A percentile compares a stretch with the other conserved stretches of the same genome.
These are phyloP conservation scores for Thera britannica DNA, from an alignment of 2,888 invertebrate species.

Conservation along the genomic window DNA sequence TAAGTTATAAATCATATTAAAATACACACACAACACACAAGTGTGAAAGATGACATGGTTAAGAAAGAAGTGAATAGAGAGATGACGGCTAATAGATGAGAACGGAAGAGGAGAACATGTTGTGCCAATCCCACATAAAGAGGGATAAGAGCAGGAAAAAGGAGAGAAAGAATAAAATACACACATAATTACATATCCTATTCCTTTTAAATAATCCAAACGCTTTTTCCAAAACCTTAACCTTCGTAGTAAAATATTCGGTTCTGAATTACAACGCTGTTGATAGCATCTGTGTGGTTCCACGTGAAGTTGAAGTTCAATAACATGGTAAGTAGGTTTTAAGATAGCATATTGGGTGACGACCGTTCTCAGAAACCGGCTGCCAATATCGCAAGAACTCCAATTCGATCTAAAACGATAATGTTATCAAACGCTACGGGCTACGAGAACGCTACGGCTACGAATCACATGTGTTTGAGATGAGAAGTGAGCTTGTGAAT, in stretches of 20 bases:
- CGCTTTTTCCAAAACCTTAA: neutral
- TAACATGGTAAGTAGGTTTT: slow-evolving; percentile 62
- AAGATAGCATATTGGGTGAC: slow-evolving; percentile 66
- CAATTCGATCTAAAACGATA: slow-evolving; percentile 59
- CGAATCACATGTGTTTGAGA: slow-evolving; percentile 9
- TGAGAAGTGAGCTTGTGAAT: neutral
- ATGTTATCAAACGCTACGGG: slow-evolving; percentile 63
- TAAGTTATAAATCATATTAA: neutral
- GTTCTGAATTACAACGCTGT: slow-evolving; percentile 1
- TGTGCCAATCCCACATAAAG: too few relatives aligned
- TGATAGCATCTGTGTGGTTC: slow-evolving; percentile 2
- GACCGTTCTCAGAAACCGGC: slow-evolving; percentile 62
- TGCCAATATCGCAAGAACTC: slow-evolving; percentile 59
- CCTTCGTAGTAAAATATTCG: neutral
- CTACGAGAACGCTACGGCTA: slow-evolving; percentile 56
- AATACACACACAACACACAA: neutral
- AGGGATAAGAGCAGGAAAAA: too few relatives aligned
- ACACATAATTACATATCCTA: too few relatives aligned
- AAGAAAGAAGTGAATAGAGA: too few relatives aligned
- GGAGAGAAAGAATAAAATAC: too few relatives aligned
- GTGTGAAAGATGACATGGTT: too few relatives aligned
- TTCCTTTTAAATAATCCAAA: too few relatives aligned
- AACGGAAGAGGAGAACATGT: too few relatives aligned
- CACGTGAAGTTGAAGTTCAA: slow-evolving; percentile 41
- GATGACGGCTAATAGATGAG: too few relatives aligned